phyloP scores from a whole-genome alignment of 2,888 invertebrate genomes.

The Leptopilina syphax region DNA sequence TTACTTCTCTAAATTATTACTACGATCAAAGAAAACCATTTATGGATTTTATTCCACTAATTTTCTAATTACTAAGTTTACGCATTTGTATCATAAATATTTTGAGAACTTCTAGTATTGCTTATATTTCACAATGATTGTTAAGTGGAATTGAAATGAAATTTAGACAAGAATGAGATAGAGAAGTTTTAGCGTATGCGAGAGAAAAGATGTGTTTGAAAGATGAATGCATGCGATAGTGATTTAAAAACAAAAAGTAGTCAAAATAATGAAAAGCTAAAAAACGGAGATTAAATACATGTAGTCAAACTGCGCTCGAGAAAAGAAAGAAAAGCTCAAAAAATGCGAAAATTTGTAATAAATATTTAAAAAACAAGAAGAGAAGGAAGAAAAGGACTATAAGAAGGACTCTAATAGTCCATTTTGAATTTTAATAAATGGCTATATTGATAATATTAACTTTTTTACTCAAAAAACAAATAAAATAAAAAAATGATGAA shows the following conservation, averaged over 20 bases:
- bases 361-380: not conserved
- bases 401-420: not conserved
- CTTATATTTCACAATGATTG: constrained; percentile 10
- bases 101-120: not conserved
- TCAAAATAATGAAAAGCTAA: not conserved
- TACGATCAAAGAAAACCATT: too few relatives aligned
- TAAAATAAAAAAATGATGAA: not conserved
- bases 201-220: not conserved
- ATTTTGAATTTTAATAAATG: constrained; percentile 23
- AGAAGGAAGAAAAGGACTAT: not conserved
- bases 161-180: constrained; percentile 11
- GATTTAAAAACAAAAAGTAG: not conserved
- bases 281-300: not conserved
- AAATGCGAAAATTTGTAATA: constrained; percentile 7
- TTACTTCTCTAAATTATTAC: too few relatives aligned
- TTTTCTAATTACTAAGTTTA: too few relatives aligned
- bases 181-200: not conserved
- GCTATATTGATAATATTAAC: constrained; percentile 16
- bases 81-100: too few relatives aligned
- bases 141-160: constrained; percentile 30
- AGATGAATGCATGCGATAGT: constrained; percentile 27
- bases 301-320: constrained; percentile 9
- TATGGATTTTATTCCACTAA: too few relatives aligned
- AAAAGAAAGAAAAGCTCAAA: constrained; percentile 19
- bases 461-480: constrained; percentile 26